Percentiles rank a stretch among this genome's conserved stretches.
These are phyloP conservation scores for Panzeria rudis DNA, from an alignment of 2,888 invertebrate genomes.

Conservation along the genomic window DNA sequence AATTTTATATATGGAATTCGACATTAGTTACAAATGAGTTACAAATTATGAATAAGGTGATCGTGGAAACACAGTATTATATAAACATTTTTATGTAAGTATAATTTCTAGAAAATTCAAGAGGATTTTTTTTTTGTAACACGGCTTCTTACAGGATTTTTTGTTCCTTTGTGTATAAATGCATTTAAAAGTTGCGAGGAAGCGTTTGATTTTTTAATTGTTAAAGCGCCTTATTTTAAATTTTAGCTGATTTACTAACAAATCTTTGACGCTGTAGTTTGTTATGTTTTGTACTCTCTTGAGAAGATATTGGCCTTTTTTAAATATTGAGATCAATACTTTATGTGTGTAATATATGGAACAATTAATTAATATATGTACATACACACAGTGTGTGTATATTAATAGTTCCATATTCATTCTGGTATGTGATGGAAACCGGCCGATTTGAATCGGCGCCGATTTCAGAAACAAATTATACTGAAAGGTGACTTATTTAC, in stretches of 20 bases:
- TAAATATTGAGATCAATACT: conserved; percentile 70
- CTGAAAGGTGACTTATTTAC: too few species aligned
- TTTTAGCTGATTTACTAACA: not conserved
- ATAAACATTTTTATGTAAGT: conserved; percentile 65
- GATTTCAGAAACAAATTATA: too few species aligned
- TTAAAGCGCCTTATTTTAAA: not conserved
- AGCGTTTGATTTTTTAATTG: conserved; percentile 47
- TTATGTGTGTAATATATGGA: conserved; percentile 39
- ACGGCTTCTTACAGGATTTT: conserved; percentile 39
- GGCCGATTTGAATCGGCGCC: too few species aligned
- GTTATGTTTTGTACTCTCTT: conserved; percentile 58
- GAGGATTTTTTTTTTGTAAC: conserved; percentile 42
- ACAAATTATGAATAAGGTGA: not conserved
- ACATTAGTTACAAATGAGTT: not conserved
- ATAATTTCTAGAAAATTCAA: conserved; percentile 72
- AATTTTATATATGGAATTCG: too few species aligned
- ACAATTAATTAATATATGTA: too few species aligned
- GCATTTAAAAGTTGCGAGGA: conserved; percentile 75
- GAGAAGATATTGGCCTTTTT: conserved; percentile 70
- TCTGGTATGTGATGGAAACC: too few species aligned
- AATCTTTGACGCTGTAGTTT: conserved; percentile 15
- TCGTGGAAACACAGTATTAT: not conserved
- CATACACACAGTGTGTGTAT: not conserved
- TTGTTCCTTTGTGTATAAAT: conserved; percentile 71
- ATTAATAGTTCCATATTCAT: conserved; percentile 39